Evolutionary conservation across 2,797 vertebrate species (phyloP).

Genomic region (Prunella strophiata): DNA sequence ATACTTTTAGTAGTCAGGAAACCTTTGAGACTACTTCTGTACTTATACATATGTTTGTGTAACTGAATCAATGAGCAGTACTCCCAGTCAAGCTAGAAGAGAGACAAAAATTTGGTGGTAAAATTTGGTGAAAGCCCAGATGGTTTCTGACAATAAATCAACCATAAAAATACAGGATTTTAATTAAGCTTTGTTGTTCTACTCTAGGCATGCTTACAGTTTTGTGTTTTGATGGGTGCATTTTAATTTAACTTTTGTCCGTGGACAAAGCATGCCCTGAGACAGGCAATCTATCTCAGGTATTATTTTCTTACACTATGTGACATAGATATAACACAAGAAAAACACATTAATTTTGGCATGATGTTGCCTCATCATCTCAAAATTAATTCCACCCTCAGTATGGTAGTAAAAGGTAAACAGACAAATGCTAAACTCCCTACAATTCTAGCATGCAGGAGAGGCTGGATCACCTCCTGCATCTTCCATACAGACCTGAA

Average conservation of each 20-base stretch:
- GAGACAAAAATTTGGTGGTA: not conserved
- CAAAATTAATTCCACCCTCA: not conserved
- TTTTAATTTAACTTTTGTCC: not conserved
- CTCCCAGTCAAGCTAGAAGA: not conserved
- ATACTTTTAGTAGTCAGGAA: not conserved
- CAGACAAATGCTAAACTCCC: not conserved
- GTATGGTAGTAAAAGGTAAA: not conserved
- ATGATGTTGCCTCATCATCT: not conserved
- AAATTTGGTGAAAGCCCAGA: slow-evolving; percentile 15
- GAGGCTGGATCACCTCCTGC: not conserved
- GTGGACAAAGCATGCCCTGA: not conserved
- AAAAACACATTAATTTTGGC: not conserved
- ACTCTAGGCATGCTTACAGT: not conserved
- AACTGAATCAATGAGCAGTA: not conserved
- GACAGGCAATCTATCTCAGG: not conserved
- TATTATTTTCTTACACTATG: not conserved
- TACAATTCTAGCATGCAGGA: not conserved
- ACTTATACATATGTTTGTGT: not conserved
- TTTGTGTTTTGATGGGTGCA: not conserved
- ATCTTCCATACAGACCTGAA: not conserved
- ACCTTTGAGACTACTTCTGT: not conserved
- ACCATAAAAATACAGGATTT: not conserved
- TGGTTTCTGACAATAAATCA: not conserved
- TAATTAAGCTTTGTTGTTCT: not conserved
- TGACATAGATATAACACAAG: not conserved